Conservation (phyloP, 2,113 vertebrate genomes). For the Hepsetus odoe region DNA sequence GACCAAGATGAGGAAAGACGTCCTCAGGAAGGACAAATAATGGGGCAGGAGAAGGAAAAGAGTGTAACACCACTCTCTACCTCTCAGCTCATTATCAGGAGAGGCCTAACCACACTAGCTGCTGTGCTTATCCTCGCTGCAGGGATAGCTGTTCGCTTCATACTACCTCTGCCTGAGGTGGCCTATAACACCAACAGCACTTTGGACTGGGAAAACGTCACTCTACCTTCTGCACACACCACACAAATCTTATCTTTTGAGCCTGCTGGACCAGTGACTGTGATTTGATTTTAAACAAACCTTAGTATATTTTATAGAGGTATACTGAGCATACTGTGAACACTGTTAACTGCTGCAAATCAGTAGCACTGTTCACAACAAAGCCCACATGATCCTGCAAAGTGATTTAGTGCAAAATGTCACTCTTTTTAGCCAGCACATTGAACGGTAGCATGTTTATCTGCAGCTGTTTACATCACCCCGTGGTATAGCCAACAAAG, state of each 20-base stretch:
- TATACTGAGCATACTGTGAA: too few species aligned
- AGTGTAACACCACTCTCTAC: conserved; percentile 56
- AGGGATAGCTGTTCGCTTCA: conserved; percentile 62
- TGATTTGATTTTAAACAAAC: background rate
- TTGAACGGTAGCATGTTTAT: background rate
- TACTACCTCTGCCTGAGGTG: conserved; percentile 62
- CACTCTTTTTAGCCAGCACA: background rate
- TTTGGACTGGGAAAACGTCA: conserved; percentile 54
- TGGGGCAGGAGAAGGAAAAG: conserved; percentile 4
- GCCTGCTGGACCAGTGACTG: background rate
- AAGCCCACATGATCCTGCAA: too few species aligned
- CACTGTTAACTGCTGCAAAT: background rate
- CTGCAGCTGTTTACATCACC: background rate
- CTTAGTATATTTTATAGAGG: background rate
- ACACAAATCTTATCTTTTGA: conserved; percentile 22
- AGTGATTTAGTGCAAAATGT: background rate
- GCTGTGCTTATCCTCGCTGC: conserved; percentile 61
- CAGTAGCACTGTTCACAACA: background rate
- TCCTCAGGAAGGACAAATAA: conserved; percentile 6
- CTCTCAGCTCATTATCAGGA: conserved; percentile 70
- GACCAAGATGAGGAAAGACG: conserved; percentile 12
- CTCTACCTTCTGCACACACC: conserved; percentile 37
- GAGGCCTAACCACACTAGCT: conserved; percentile 64
- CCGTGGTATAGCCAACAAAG: too few species aligned
- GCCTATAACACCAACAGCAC: conserved; percentile 52